phyloP scores from a whole-genome alignment of 2,797 vertebrate species.

The Anguilla marmorata region DNA sequence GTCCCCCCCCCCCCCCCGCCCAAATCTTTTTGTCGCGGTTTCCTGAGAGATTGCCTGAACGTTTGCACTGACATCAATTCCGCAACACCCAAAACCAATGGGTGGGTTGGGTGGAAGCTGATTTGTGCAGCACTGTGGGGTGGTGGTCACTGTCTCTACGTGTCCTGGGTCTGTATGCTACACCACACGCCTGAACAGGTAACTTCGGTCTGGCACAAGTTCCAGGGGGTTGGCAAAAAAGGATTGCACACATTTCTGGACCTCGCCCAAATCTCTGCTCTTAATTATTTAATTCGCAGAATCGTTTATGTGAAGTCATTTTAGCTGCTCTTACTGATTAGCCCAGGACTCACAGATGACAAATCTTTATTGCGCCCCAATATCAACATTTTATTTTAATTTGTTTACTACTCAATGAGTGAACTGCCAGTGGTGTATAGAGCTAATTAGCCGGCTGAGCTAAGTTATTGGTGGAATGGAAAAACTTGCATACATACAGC shows the following conservation, averaged over 20 bases:
- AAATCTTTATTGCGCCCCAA: background rate
- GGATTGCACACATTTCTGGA: background rate
- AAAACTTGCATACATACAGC: too few species aligned
- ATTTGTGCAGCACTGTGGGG: background rate
- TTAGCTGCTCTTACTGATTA: background rate
- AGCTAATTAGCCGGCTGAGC: too few species aligned
- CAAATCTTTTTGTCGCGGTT: background rate
- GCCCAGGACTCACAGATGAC: too few species aligned
- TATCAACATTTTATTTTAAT: background rate
- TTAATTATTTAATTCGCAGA: background rate
- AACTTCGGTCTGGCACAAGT: background rate
- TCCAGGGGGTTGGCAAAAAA: background rate
- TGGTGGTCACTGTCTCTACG: background rate
- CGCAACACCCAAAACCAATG: background rate
- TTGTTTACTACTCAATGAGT: too few species aligned
- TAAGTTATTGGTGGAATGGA: too few species aligned
- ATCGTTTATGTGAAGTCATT: background rate
- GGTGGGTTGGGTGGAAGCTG: background rate
- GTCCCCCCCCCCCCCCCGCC: too few species aligned
- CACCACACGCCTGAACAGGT: background rate
- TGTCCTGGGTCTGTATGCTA: background rate
- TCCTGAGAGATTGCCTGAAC: background rate
- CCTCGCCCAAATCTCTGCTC: background rate
- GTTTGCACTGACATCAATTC: slow-evolving; percentile 6
- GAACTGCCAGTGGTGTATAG: too few species aligned